Base-by-base conservation (phyloP, 2,113 vertebrate genomes). In the Excalfactoria chinensis region DNA sequence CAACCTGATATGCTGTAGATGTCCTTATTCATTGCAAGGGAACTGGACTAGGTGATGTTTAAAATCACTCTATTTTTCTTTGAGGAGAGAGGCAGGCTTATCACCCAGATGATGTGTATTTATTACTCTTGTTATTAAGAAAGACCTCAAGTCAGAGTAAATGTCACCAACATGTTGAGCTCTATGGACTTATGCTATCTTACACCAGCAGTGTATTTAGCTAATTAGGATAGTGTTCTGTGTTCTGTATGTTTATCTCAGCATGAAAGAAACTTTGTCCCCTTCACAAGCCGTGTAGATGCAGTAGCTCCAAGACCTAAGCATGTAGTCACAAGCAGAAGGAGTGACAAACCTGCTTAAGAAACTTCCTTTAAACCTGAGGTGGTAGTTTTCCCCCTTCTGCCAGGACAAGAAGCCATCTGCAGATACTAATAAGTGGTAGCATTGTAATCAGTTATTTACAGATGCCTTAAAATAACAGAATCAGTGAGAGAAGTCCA, bases 351-450 rank as follows among this genome's bases (percentile, higher is more conserved):
- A 59, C 55, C 25, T 59, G 0, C 20, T 88, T 73, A 59, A 86
- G 67, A 84, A 60, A 68, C 35, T 2, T 90, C 25, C 55, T 69
- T 74, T 72, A 86, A 49, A 51, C 68, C 20, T 6, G 73, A 76
- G 78, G 56, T 76, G 40, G 35, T 89, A 40, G 16, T 41, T 92
- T 85, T 70, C 17, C 6, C 9, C 34, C 22, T 59, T 72, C 64
- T 89, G 78, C 68, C 59, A 82, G 76, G 84, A 26, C 43, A 46
- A 55, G 75, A 71, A 86, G 62, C 66, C n/a, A 81, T 86, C 76
- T 90, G 84, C 64, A 94, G 72, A 92, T 56, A 63, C 73, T 89
- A 79, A 4, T 75, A 58, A 53, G 26, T 71, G 32, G n/a, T 80
- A 58, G 15, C 1, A 1, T 66, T 75, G 72, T 89, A 95, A 70